Evolutionary conservation across 2,797 vertebrate species (phyloP).

Genomic region (Periparus ater): DNA sequence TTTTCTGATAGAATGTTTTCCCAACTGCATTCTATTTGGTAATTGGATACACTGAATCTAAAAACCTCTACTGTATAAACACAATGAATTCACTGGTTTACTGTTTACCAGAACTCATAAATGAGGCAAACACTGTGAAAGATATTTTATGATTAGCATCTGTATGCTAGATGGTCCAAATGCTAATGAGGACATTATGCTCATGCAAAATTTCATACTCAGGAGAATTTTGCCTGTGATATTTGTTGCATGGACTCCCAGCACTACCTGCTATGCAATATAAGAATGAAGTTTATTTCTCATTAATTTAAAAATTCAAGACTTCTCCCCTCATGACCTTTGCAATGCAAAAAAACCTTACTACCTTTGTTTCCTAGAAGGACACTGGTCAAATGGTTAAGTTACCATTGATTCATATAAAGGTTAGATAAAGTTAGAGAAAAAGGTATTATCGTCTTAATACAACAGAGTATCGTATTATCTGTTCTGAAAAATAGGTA

Average conservation of each 20-base stretch:
- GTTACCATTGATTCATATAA: background rate
- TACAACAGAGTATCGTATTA: background rate
- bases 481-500: background rate
- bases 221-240: background rate
- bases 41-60: conserved; percentile 1
- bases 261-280: background rate
- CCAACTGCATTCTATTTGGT: background rate
- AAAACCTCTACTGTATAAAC: conserved; percentile 3
- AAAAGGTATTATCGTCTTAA: background rate
- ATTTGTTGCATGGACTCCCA: background rate
- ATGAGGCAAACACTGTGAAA: background rate
- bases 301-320: background rate
- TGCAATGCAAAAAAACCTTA: background rate
- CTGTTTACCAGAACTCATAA: conserved; percentile 34
- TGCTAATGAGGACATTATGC: conserved; percentile 6
- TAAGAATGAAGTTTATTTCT: background rate
- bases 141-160: conserved; percentile 56
- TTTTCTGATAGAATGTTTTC: conserved; percentile 8
- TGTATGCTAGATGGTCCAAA: conserved; percentile 32
- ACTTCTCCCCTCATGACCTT: background rate
- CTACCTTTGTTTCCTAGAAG: background rate
- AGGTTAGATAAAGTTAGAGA: background rate
- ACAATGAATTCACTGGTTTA: background rate
- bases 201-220: background rate
- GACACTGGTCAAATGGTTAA: background rate